Base-by-base conservation (phyloP, 2,888 invertebrate genomes). In the Lepidocyrtinus sp. region DNA sequence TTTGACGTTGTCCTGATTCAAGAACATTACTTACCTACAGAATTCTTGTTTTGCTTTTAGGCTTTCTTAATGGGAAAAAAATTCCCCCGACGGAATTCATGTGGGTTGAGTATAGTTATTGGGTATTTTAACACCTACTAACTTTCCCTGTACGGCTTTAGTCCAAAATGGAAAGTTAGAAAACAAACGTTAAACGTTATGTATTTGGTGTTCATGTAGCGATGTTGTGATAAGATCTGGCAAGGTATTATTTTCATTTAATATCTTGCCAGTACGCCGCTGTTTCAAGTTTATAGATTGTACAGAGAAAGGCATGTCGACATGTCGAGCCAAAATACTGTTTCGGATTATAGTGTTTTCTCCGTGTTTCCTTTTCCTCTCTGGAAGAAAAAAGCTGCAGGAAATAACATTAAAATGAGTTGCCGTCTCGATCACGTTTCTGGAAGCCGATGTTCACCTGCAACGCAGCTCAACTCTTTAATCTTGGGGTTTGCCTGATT, bases 361-460 rank as follows among this genome's bases (percentile, higher is more conserved):
- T 50, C 50, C 50, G 17, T 5, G 50, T 17, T 50, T 50, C 17
- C 36, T 36, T 36, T 36, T 36, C 12, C 36, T 7, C 36, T 50
- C 17, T 50, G n/a, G 15, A n/a, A n/a, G 17, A 50, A 50, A 36
- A 50, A 50, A 7, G 12, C 50, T 50, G 50, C 50, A 50, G 5
- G 12, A 12, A n/a, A n/a, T n/a, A n/a, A n/a, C n/a, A n/a, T n/a
- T n/a, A 36, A 7, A 12, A 36, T 36, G 36, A 36, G n/a, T 36
- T 15, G 50, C 15, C 5, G 17, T 50, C 2, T 2, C 15, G 50
- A 50, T 50, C 50, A 50, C 50, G 50, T 50, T 50, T 50, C 17
- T 50, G 50, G 50, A 7, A 50, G 50, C 50, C 50, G 50, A 50
- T 50, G 50, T 50, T 50, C 50, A 50, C 50, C 50, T 50, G 50